These are phyloP conservation scores for Melopsittacus undulatus DNA, from an alignment of 2,797 vertebrate genomes.

Conservation along the genomic window DNA sequence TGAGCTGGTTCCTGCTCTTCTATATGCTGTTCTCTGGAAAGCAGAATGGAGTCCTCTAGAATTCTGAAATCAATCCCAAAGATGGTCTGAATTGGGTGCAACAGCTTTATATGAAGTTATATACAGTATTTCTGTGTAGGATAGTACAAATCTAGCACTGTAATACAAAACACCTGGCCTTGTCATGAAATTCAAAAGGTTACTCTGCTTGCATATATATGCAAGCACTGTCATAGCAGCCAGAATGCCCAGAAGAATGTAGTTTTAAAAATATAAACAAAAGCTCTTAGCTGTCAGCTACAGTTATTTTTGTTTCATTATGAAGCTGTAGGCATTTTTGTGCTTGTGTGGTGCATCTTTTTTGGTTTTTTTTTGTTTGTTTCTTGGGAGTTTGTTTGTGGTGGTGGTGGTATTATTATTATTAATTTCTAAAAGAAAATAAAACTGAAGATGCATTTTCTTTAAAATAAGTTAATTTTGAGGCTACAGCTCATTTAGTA, in stretches of 20 bases:
- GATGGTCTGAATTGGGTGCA: background rate
- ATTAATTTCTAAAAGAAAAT: background rate
- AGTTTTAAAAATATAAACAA: background rate
- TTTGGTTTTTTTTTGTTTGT: background rate
- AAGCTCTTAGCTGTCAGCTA: background rate
- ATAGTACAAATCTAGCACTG: background rate
- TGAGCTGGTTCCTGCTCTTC: background rate
- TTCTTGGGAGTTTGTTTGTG: background rate
- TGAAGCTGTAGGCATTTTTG: background rate
- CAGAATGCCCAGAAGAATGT: background rate
- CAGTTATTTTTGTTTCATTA: background rate
- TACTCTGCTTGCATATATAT: background rate
- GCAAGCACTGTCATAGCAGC: background rate
- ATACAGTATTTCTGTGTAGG: background rate
- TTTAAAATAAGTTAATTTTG: background rate
- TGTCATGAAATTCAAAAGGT: background rate
- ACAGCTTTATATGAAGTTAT: background rate
- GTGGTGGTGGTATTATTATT: background rate
- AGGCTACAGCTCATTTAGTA: background rate
- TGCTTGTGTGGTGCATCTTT: background rate
- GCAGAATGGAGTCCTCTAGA: background rate
- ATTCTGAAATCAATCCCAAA: background rate
- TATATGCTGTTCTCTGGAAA: rapidly evolving
- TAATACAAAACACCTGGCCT: background rate
- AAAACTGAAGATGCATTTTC: background rate